Conservation (phyloP, 2,797 vertebrate species). For the Scomberomorus guttatus region DNA sequence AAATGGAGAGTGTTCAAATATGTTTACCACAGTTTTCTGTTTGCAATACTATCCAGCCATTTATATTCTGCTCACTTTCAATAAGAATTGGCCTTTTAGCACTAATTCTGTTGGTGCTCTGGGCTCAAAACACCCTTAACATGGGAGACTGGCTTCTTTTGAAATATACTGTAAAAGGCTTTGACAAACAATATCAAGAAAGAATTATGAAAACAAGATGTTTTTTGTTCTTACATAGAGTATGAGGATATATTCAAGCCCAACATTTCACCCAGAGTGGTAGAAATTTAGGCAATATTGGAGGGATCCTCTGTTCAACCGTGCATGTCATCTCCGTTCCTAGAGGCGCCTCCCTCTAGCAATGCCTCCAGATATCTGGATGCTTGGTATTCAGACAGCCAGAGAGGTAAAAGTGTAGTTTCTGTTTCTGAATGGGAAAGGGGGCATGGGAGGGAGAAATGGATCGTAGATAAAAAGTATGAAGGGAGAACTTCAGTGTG, state of each 20-base stretch:
- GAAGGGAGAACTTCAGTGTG: slow-evolving; percentile 22
- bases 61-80: slow-evolving; percentile 60
- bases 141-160: slow-evolving; percentile 49
- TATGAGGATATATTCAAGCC: slow-evolving; percentile 1
- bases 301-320: slow-evolving; percentile 24
- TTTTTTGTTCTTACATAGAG: neutral
- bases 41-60: slow-evolving; percentile 56
- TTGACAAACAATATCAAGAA: slow-evolving; percentile 63
- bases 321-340: slow-evolving; percentile 41
- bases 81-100: slow-evolving; percentile 59
- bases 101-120: slow-evolving; percentile 62
- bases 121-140: slow-evolving; percentile 59
- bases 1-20: slow-evolving; percentile 36
- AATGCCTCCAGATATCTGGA: slow-evolving; percentile 56
- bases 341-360: slow-evolving; percentile 53
- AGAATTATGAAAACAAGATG: slow-evolving; percentile 48
- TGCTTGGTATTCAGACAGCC: slow-evolving; percentile 53
- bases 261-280: slow-evolving; percentile 6
- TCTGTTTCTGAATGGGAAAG: slow-evolving; percentile 36
- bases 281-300: slow-evolving; percentile 2
- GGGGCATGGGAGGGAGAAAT: slow-evolving; percentile 27
- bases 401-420: slow-evolving; percentile 13
- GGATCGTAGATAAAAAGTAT: slow-evolving; percentile 1
- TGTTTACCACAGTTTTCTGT: slow-evolving; percentile 51
- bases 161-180: slow-evolving; percentile 50